Evolutionary conservation across 2,888 invertebrate genomes (phyloP).

Genomic region (Spodoptera littoralis): DNA sequence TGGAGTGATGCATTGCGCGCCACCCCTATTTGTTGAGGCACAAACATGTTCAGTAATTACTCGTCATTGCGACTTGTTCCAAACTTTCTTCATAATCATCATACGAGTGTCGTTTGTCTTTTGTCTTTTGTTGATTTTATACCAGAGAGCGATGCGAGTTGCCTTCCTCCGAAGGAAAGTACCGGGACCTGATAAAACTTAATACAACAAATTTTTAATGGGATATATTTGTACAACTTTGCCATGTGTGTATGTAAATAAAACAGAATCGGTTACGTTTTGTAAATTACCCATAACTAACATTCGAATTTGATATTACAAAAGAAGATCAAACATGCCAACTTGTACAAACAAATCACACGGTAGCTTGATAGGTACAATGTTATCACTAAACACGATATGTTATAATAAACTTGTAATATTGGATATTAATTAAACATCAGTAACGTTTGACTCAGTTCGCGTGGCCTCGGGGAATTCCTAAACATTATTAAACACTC

Average conservation of each 20-base stretch:
- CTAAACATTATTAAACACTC: constrained; percentile 46
- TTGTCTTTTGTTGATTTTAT: constrained; percentile 39
- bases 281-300: too few species aligned
- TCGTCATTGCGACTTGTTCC: constrained; percentile 47
- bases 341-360: too few species aligned
- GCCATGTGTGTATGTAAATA: too few species aligned
- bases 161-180: neutral
- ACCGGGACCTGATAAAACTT: too few species aligned
- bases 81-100: constrained; percentile 32
- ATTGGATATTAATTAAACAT: constrained; percentile 38
- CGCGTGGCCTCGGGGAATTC: constrained; percentile 23
- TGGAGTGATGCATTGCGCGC: constrained; percentile 48
- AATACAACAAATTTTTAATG: too few species aligned
- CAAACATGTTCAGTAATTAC: constrained; percentile 49
- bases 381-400: constrained; percentile 2
- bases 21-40: constrained; percentile 53
- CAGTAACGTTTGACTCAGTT: constrained; percentile 26
- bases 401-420: constrained; percentile 7
- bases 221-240: too few species aligned
- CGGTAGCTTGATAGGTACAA: neutral
- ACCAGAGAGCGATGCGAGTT: neutral
- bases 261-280: too few species aligned
- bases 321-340: too few species aligned
- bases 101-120: constrained; percentile 33
- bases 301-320: too few species aligned